phyloP scores from a whole-genome alignment of 2,888 invertebrate genomes.

The Agelastica alni region DNA sequence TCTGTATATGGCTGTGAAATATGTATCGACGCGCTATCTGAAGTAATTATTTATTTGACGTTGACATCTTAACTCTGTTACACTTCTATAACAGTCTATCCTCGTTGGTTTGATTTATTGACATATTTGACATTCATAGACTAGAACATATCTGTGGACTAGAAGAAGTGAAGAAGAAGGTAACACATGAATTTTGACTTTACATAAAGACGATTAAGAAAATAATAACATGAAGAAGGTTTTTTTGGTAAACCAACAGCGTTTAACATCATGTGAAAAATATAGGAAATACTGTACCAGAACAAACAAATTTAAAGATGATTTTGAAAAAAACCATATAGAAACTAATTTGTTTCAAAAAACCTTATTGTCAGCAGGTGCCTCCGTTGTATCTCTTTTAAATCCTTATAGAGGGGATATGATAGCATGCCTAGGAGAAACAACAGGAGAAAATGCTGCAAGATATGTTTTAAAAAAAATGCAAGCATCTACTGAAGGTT shows the following conservation, averaged over 20 bases:
- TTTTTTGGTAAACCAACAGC: neutral
- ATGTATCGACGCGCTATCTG: too few species aligned
- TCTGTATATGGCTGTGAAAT: too few species aligned
- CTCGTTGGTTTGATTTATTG: too few species aligned
- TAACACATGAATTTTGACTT: too few species aligned
- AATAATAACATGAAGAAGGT: neutral
- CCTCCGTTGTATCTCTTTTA: slow-evolving; percentile 79
- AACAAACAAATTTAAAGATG: slow-evolving; percentile 60
- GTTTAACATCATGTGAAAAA: neutral
- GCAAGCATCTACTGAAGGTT: slow-evolving; percentile 76
- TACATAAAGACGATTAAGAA: too few species aligned
- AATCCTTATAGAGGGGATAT: slow-evolving; percentile 87
- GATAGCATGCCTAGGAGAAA: slow-evolving; percentile 94
- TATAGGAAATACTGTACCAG: neutral
- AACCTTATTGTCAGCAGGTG: slow-evolving; percentile 77
- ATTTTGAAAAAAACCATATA: slow-evolving; percentile 68
- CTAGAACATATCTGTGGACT: too few species aligned
- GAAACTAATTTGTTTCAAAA: slow-evolving; percentile 74
- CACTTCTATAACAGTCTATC: too few species aligned
- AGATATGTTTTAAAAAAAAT: slow-evolving; percentile 74
- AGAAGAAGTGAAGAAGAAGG: too few species aligned
- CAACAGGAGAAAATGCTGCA: slow-evolving; percentile 75
- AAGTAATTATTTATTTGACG: too few species aligned
- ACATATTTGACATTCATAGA: too few species aligned
- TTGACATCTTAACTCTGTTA: too few species aligned